Evolutionary conservation across 1,140 invertebrate species (phyloP).

Genomic region (Macrosteles quadrilineatus): DNA sequence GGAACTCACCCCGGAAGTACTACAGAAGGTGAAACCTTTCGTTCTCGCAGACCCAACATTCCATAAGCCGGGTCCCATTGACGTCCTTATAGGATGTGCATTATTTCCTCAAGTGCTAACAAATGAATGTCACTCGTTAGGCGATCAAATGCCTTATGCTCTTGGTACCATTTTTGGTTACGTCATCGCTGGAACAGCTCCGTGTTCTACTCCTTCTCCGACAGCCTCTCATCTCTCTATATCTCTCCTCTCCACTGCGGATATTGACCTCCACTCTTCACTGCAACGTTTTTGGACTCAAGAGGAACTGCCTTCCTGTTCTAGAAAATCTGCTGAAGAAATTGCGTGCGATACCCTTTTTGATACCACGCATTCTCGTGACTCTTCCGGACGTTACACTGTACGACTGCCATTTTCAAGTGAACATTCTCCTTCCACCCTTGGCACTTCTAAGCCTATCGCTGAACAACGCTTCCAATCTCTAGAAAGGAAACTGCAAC

Average conservation of each 20-base stretch:
- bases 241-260: background rate
- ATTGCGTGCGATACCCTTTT: background rate
- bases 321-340: background rate
- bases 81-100: background rate
- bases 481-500: conserved; percentile 2
- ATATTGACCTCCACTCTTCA: background rate
- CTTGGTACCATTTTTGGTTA: background rate
- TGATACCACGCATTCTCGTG: background rate
- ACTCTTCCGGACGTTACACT: background rate
- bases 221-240: background rate
- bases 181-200: background rate
- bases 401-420: background rate
- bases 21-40: background rate
- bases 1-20: background rate
- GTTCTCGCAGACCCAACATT: background rate
- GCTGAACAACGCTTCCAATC: background rate
- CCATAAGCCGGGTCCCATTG: background rate
- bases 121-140: background rate
- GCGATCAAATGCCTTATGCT: background rate
- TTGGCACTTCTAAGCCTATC: background rate
- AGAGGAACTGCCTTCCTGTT: background rate
- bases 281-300: background rate
- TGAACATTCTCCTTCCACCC: background rate
- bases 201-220: background rate
- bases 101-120: background rate